Percentiles rank a stretch among this genome's conserved stretches.
phyloP scores from a whole-genome alignment of 1,140 invertebrate genomes.

The Lepidostoma basale region DNA sequence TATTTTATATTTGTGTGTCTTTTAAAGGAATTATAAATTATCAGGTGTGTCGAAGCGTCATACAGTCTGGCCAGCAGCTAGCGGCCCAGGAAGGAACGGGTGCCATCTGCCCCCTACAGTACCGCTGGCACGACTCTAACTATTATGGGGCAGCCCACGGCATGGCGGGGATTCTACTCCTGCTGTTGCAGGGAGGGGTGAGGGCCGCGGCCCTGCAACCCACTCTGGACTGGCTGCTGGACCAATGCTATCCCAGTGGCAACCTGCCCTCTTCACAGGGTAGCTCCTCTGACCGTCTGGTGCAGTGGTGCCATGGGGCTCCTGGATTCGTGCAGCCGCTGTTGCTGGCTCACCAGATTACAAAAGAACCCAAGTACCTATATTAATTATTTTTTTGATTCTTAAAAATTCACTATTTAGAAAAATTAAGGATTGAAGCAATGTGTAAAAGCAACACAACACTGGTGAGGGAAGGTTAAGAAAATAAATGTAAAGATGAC shows the following conservation, averaged over 20 bases:
- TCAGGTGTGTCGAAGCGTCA: too few relatives aligned
- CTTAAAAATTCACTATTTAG: too few relatives aligned
- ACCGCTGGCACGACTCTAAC: conserved; percentile 85
- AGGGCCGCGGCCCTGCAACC: conserved; percentile 60
- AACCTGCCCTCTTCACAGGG: conserved; percentile 87
- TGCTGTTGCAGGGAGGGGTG: conserved; percentile 71
- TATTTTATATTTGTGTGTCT: too few relatives aligned
- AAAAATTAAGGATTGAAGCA: too few relatives aligned
- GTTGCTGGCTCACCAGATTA: conserved; percentile 74
- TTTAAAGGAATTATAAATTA: too few relatives aligned
- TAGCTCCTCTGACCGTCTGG: conserved; percentile 74
- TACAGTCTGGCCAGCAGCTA: conserved; percentile 69
- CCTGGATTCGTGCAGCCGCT: conserved; percentile 85
- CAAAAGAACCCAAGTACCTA: too few relatives aligned
- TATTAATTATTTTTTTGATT: too few relatives aligned
- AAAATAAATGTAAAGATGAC: too few relatives aligned
- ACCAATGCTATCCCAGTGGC: conserved; percentile 65
- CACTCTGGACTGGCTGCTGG: conserved; percentile 57
- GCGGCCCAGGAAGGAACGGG: conserved; percentile 51
- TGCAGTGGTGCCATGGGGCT: conserved; percentile 97
- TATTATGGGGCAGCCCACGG: conserved; percentile 92
- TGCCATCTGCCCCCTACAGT: conserved; percentile 73
- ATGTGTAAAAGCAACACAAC: too few relatives aligned
- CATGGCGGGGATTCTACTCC: conserved; percentile 81
- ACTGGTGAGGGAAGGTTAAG: too few relatives aligned